A percentile compares a stretch with the other conserved stretches of the same genome.
Evolutionary conservation across 2,888 invertebrate genomes (phyloP).

Genomic region (Trilocha varians): DNA sequence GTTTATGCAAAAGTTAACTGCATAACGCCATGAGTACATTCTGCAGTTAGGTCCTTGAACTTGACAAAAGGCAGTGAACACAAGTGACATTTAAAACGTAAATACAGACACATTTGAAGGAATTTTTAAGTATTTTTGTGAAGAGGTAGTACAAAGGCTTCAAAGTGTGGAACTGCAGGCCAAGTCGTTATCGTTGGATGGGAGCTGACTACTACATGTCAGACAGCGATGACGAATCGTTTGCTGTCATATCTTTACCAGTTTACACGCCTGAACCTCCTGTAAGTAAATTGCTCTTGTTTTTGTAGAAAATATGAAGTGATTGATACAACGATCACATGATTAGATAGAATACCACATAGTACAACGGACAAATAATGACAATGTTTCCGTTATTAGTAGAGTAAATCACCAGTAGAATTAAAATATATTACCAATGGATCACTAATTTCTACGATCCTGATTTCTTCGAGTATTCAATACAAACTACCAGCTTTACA

Average conservation of each 20-base stretch:
- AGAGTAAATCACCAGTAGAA: too few relatives aligned
- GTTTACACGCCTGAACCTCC: conserved; percentile 69
- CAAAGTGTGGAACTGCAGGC: conserved; percentile 63
- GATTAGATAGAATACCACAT: too few relatives aligned
- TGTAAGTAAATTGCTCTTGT: conserved; percentile 36
- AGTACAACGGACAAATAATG: too few relatives aligned
- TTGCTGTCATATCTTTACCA: conserved; percentile 78
- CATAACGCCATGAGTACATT: conserved; percentile 24
- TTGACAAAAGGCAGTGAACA: conserved; percentile 42
- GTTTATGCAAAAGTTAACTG: conserved; percentile 37
- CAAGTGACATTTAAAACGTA: conserved; percentile 21
- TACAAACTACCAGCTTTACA: too few relatives aligned
- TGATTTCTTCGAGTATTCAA: too few relatives aligned
- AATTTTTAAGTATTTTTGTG: conserved; percentile 1
- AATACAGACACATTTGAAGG: conserved; percentile 2
- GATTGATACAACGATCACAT: too few relatives aligned
- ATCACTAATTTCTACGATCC: too few relatives aligned
- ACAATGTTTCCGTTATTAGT: too few relatives aligned
- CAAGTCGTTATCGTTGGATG: conserved; percentile 60
- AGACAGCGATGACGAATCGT: conserved; percentile 79
- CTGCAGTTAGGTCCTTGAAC: conserved; percentile 53
- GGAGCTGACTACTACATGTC: conserved; percentile 63
- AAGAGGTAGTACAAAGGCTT: conserved; percentile 17
- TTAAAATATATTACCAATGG: too few relatives aligned
- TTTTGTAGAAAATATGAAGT: background rate